A percentile compares a stretch with the other conserved stretches of the same genome.
phyloP scores from a whole-genome alignment of 2,113 vertebrate genomes.

The Dolichotis patagonum region DNA sequence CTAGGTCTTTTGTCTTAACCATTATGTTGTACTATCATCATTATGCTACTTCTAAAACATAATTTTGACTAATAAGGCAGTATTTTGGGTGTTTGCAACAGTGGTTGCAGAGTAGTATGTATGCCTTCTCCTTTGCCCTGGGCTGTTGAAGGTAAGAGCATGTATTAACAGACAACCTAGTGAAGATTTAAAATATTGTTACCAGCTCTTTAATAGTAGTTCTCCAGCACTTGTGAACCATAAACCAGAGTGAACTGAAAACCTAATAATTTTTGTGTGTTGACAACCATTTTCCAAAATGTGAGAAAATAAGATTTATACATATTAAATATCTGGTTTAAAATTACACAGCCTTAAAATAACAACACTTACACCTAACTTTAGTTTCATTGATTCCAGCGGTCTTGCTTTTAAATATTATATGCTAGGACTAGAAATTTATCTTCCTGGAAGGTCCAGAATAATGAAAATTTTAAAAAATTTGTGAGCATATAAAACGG shows the following conservation, averaged over 20 bases:
- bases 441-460: background rate
- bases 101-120: background rate
- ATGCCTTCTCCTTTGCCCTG: background rate
- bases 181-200: background rate
- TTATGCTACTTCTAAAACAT: conserved; percentile 24
- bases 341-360: background rate
- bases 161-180: background rate
- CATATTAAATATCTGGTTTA: background rate
- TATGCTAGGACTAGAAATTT: background rate
- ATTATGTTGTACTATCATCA: background rate
- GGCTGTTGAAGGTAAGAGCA: background rate
- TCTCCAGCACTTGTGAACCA: background rate
- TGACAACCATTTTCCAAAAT: background rate
- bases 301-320: background rate
- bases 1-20: conserved; percentile 15
- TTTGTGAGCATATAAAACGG: background rate
- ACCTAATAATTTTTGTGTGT: background rate
- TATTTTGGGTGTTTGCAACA: background rate
- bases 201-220: background rate
- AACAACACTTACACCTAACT: background rate
- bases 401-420: background rate
- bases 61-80: conserved; percentile 24
- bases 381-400: background rate
- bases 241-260: conserved; percentile 7
- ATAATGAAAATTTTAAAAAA: background rate